These are phyloP conservation scores for Shinisaurus crocodilurus DNA, from an alignment of 2,113 vertebrate species.

Conservation along the genomic window DNA sequence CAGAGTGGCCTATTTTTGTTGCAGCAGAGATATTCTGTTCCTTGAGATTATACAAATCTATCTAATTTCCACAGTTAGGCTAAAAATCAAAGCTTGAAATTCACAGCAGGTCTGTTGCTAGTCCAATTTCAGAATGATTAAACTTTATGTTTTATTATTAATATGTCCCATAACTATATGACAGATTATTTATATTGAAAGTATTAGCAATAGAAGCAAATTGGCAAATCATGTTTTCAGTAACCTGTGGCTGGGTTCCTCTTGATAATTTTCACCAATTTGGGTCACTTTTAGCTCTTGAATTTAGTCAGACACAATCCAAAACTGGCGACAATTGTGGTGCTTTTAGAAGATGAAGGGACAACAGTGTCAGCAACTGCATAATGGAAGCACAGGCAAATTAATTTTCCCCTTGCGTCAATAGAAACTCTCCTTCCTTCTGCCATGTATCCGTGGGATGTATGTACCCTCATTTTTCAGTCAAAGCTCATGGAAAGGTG, in stretches of 20 bases:
- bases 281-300: slow-evolving; percentile 47
- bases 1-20: slow-evolving; percentile 26
- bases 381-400: slow-evolving; percentile 7
- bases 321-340: not conserved
- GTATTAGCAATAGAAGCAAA: slow-evolving; percentile 52
- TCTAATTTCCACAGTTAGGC: slow-evolving; percentile 52
- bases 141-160: slow-evolving; percentile 51
- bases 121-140: slow-evolving; percentile 3
- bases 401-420: slow-evolving; percentile 54
- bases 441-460: fast-evolving
- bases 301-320: slow-evolving; percentile 60
- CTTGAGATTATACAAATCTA: slow-evolving; percentile 51
- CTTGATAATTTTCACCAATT: slow-evolving; percentile 67
- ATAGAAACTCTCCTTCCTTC: slow-evolving; percentile 36
- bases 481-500: not conserved
- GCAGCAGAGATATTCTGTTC: slow-evolving; percentile 29
- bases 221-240: slow-evolving; percentile 37
- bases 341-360: slow-evolving; percentile 30
- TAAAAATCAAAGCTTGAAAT: slow-evolving; percentile 58
- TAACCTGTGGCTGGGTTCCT: slow-evolving; percentile 27
- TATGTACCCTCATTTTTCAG: slow-evolving; percentile 18
- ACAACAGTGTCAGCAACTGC: slow-evolving; percentile 27
- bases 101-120: slow-evolving; percentile 54
- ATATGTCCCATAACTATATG: slow-evolving; percentile 32
- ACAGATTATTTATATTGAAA: slow-evolving; percentile 46